phyloP scores from a whole-genome alignment of 92 coral and sea anemone genomes.

The Parazoanthus atlanticus region DNA sequence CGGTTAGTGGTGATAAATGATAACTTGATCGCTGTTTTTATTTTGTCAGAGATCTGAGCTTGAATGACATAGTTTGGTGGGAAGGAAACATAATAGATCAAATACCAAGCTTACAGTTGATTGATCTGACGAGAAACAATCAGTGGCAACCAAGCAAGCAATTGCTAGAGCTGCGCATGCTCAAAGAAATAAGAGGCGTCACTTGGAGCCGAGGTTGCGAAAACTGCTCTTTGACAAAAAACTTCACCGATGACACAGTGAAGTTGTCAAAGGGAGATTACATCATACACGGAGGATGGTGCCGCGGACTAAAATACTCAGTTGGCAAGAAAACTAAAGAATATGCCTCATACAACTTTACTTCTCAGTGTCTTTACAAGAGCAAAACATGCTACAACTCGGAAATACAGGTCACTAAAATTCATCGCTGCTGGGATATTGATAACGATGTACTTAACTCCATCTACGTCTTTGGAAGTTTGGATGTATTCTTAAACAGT shows the following conservation, averaged over 20 bases:
- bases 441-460: constrained; percentile 32
- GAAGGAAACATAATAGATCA: constrained; percentile 57
- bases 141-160: constrained; percentile 48
- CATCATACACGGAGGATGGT: constrained; percentile 21
- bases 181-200: constrained; percentile 60
- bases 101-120: constrained; percentile 50
- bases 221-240: constrained; percentile 57
- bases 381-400: background rate
- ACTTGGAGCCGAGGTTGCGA: constrained; percentile 70
- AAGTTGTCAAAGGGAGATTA: constrained; percentile 14
- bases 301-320: constrained; percentile 31
- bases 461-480: constrained; percentile 23
- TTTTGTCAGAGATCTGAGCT: constrained; percentile 47
- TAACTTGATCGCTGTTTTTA: background rate
- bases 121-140: constrained; percentile 48
- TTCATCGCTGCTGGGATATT: constrained; percentile 39
- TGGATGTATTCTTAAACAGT: constrained; percentile 18
- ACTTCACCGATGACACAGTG: constrained; percentile 14
- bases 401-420: constrained; percentile 12
- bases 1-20: too few species aligned
- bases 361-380: constrained; percentile 1
- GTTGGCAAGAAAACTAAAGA: background rate
- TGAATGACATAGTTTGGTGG: constrained; percentile 49
- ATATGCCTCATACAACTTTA: constrained; percentile 1
- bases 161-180: constrained; percentile 48